A percentile compares a stretch with the other conserved stretches of the same genome.
These are phyloP conservation scores for Ornithoptera priamus DNA, from an alignment of 2,888 invertebrate species.

Conservation along the genomic window DNA sequence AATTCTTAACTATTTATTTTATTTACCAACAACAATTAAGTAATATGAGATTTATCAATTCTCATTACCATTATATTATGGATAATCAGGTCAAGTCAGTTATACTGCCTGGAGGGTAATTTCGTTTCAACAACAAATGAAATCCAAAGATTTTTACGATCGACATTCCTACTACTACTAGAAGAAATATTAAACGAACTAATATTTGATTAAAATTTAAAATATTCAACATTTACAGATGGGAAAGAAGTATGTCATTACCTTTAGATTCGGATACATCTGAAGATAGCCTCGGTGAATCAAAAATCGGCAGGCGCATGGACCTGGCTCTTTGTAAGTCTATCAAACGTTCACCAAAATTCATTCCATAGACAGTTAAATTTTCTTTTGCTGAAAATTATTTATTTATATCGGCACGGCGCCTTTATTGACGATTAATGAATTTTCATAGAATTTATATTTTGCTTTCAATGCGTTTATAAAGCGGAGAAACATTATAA, in stretches of 20 bases:
- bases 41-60: too few species aligned
- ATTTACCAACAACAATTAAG: neutral
- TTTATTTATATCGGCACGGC: constrained; percentile 77
- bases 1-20: neutral
- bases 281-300: constrained; percentile 69
- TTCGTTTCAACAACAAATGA: too few species aligned
- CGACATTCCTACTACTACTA: neutral
- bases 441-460: constrained; percentile 46
- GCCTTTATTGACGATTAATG: constrained; percentile 55
- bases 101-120: too few species aligned
- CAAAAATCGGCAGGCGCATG: constrained; percentile 84
- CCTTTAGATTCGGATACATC: constrained; percentile 78
- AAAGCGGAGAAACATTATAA: constrained; percentile 34
- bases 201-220: neutral
- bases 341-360: constrained; percentile 4
- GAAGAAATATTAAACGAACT: neutral
- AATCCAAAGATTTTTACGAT: too few species aligned
- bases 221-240: constrained; percentile 62
- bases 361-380: constrained; percentile 61
- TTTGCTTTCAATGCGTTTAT: constrained; percentile 49
- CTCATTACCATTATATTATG: too few species aligned
- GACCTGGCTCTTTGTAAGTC: constrained; percentile 92
- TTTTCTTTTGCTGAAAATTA: constrained; percentile 75
- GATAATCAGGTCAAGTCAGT: too few species aligned
- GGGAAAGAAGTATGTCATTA: constrained; percentile 85